A percentile compares a stretch with the other conserved stretches of the same genome.
Evolutionary conservation across 1,140 invertebrate species (phyloP).

Genomic region (Copidosoma floridanum): DNA sequence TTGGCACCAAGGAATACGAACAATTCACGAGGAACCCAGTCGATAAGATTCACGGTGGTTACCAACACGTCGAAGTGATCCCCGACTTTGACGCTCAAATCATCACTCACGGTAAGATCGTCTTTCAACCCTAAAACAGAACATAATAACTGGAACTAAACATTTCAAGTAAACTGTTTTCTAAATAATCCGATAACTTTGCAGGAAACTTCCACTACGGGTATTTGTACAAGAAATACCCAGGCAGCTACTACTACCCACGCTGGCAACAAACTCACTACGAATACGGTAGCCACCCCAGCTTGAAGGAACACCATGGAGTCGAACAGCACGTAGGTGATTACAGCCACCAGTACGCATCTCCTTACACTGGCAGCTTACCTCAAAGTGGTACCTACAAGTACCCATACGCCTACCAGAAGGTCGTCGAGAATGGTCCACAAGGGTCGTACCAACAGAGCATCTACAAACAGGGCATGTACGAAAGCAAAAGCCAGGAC

Average conservation of each 20-base stretch:
- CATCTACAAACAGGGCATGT: constrained; percentile 18
- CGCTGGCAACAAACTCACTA: constrained; percentile 39
- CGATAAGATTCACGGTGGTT: constrained; percentile 19
- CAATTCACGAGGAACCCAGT: constrained; percentile 30
- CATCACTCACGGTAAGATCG: not conserved
- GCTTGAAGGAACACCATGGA: not conserved
- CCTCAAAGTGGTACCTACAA: too few relatives aligned
- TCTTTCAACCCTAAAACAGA: too few relatives aligned
- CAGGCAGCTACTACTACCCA: constrained; percentile 44
- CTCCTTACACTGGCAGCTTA: not conserved
- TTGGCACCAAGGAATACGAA: constrained; percentile 43
- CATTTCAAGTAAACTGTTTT: too few relatives aligned
- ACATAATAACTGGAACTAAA: too few relatives aligned
- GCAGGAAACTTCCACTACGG: constrained; percentile 35
- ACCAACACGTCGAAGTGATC: constrained; percentile 41
- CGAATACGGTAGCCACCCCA: constrained; percentile 22
- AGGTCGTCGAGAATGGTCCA: not conserved
- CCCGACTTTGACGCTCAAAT: constrained; percentile 33
- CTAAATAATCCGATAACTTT: too few relatives aligned
- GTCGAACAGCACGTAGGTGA: not conserved
- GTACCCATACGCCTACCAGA: not conserved
- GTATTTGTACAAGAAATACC: constrained; percentile 41
- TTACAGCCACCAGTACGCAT: not conserved
- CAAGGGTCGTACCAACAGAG: too few relatives aligned
- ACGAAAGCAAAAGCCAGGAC: constrained; percentile 2